These are phyloP conservation scores for Chloropsis cyanopogon DNA, from an alignment of 2,113 vertebrate genomes.

Conservation along the genomic window DNA sequence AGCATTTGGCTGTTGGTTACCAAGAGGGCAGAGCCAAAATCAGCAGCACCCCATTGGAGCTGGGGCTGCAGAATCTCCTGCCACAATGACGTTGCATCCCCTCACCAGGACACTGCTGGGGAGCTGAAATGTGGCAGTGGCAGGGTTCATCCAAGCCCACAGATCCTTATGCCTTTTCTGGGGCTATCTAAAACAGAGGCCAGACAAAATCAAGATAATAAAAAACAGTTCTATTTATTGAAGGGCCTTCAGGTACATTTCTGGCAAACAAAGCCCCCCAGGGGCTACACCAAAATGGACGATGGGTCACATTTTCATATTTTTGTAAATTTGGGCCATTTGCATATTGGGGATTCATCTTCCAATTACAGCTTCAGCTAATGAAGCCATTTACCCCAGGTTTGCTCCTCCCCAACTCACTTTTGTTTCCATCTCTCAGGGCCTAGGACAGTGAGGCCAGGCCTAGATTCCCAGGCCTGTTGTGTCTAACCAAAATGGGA, in stretches of 20 bases:
- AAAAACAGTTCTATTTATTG: neutral
- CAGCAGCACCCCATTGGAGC: rapidly evolving
- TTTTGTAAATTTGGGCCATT: neutral
- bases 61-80: neutral
- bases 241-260: neutral
- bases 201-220: neutral
- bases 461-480: neutral
- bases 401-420: neutral
- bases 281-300: neutral
- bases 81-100: rapidly evolving
- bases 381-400: neutral
- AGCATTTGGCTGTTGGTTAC: neutral
- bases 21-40: neutral
- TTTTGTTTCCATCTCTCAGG: neutral
- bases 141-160: rapidly evolving
- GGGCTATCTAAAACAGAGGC: neutral
- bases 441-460: neutral
- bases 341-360: neutral
- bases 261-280: rapidly evolving
- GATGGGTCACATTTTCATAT: rapidly evolving
- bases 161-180: neutral
- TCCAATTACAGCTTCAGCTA: neutral
- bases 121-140: rapidly evolving
- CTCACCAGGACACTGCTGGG: rapidly evolving
- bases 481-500: neutral